phyloP scores from a whole-genome alignment of 2,797 vertebrate genomes.

The Paramormyrops hopkinsi region DNA sequence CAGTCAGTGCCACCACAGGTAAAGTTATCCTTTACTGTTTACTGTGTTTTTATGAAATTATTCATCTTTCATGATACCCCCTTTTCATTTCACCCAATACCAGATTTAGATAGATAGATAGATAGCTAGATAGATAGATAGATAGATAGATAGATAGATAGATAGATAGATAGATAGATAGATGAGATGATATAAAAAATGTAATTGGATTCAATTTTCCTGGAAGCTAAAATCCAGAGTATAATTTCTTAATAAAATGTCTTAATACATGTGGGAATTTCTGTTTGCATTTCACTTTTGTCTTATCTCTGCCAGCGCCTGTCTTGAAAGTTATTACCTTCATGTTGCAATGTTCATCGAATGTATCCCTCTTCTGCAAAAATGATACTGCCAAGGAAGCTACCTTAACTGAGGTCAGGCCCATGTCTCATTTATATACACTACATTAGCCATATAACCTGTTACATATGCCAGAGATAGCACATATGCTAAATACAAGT shows the following conservation, averaged over 20 bases:
- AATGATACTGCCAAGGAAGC: fast-evolving
- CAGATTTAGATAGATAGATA: neutral
- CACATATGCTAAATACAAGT: neutral
- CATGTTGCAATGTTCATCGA: slow-evolving; percentile 47
- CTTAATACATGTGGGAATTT: neutral
- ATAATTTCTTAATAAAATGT: neutral
- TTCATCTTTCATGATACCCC: neutral
- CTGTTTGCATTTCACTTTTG: neutral
- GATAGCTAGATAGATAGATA: neutral
- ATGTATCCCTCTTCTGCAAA: neutral
- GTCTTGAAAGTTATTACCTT: slow-evolving; percentile 16
- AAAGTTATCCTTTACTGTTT: slow-evolving; percentile 15
- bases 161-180: neutral
- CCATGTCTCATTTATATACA: neutral
- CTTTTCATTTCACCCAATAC: neutral
- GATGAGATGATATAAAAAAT: neutral
- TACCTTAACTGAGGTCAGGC: neutral
- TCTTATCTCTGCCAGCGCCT: slow-evolving; percentile 26
- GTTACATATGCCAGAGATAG: neutral
- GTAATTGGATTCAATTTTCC: neutral
- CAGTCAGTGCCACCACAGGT: neutral
- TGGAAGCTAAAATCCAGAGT: neutral
- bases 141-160: no score
- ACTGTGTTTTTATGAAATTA: neutral
- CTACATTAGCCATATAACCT: neutral